Evolutionary conservation across 2,113 vertebrate species (phyloP).

Genomic region (Blennius ocellaris): DNA sequence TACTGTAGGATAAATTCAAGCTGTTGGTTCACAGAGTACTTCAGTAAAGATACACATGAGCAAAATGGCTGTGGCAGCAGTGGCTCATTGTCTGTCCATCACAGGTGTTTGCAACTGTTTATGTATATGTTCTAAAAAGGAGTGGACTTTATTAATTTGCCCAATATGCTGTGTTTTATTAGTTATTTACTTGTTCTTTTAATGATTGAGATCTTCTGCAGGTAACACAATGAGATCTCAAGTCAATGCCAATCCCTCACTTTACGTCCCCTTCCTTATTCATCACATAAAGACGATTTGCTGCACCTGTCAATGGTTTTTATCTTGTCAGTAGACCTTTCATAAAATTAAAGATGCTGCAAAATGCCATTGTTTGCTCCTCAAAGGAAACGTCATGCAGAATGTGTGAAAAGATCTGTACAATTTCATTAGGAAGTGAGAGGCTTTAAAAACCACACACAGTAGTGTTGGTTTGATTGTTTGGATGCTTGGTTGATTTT

Average conservation of each 20-base stretch:
- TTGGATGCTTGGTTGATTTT: conserved; percentile 31
- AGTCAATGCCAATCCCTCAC: too few species aligned
- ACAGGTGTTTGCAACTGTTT: too few species aligned
- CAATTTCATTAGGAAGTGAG: neutral
- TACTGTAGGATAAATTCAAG: conserved; percentile 23
- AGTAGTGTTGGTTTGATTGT: conserved; percentile 5
- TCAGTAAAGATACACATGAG: too few species aligned
- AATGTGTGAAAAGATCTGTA: conserved; percentile 9
- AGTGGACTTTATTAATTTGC: too few species aligned
- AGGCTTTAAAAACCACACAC: conserved; percentile 20
- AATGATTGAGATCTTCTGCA: too few species aligned
- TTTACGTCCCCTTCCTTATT: conserved; percentile 43
- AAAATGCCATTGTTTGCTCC: conserved; percentile 1
- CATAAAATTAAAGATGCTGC: conserved; percentile 31
- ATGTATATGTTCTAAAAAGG: too few species aligned
- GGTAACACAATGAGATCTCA: too few species aligned
- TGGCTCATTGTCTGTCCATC: too few species aligned
- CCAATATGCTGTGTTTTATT: too few species aligned
- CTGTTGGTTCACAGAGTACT: neutral
- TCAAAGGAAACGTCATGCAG: conserved; percentile 1
- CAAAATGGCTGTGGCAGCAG: too few species aligned
- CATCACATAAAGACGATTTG: conserved; percentile 47
- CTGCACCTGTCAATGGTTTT: conserved; percentile 33
- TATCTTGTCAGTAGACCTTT: conserved; percentile 46
- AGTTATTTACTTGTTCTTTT: too few species aligned